Evolutionary conservation across 2,888 invertebrate genomes (phyloP), one percentile per base, ranked within the genome.

Genomic region (Pandemis cinnamomeana): DNA sequence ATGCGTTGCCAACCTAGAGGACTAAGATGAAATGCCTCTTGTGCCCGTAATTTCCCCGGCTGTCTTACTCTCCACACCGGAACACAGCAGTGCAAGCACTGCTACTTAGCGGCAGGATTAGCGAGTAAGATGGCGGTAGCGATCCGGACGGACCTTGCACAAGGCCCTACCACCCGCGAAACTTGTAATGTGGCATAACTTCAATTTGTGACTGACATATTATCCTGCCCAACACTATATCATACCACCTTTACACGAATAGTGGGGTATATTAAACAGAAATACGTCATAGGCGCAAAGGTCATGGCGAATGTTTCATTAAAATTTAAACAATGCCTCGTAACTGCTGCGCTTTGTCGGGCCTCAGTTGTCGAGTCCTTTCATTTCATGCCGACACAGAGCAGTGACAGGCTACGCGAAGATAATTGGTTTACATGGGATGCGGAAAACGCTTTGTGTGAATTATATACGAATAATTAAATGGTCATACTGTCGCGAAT

Each of bases 381-480:
- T 55, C 51, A 67, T 72, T 62, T 53, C 42, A 20, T 10, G 67
- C 58, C 44, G 66, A 66, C 71, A 66, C 15, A 44, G 48, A 58
- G 41, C 36, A 71, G 53, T 44, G 41, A 41, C 63, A 42, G 55
- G 61, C 36, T 64, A 6, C 67, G 20, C n/a, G 10, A 46, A 51
- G 48, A 53, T 67, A 72, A 72, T 72, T 67, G 61, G 67, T 53
- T 72, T 71, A 61, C 7, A 51, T n/a, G 51, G 61, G 67, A n/a
- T 51, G n/a, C 15, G 51, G 42, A 44, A 5, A 42, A n/a, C 67
- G 27, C 51, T 51, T 51, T 72, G 67, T 51, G 42, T n/a, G 20
- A 7, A 42, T 11, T 6, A 20, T 60, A 13, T 58, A 27, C 20
- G 55, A 55, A 55, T 55, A 55, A 58, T 58, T 58, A 58, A 58